Evolutionary conservation across 2,113 vertebrate species (phyloP).

Genomic region (Donacobius atricapilla): DNA sequence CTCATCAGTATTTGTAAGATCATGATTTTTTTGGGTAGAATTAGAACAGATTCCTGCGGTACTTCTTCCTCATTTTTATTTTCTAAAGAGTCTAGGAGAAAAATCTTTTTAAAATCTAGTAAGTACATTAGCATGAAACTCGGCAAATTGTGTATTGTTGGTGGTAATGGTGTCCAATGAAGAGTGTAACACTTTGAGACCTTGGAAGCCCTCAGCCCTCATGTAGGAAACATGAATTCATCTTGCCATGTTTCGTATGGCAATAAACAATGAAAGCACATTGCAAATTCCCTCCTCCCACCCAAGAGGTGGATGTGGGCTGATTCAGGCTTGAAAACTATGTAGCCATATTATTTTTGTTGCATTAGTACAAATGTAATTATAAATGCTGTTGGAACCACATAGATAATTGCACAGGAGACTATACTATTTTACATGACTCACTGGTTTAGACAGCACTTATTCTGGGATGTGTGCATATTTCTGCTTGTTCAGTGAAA

Average conservation of each 20-base stretch:
- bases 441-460: background rate
- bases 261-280: background rate
- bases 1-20: background rate
- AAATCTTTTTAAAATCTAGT: background rate
- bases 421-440: conserved; percentile 1
- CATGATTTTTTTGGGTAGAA: background rate
- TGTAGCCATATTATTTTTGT: background rate
- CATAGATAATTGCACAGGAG: background rate
- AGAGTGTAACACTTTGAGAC: background rate
- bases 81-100: background rate
- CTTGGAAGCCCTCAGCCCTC: background rate
- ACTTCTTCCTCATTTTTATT: background rate
- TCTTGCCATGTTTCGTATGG: background rate
- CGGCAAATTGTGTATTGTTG: background rate
- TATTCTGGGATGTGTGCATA: background rate
- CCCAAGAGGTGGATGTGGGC: background rate
- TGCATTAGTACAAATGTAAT: background rate
- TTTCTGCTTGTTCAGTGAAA: conserved; percentile 39
- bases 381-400: background rate
- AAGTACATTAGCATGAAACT: background rate
- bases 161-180: background rate
- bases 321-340: background rate
- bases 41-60: background rate
- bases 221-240: background rate
- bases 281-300: background rate